Conservation (phyloP, 1,140 invertebrate species). For the Drosophila orosa region DNA sequence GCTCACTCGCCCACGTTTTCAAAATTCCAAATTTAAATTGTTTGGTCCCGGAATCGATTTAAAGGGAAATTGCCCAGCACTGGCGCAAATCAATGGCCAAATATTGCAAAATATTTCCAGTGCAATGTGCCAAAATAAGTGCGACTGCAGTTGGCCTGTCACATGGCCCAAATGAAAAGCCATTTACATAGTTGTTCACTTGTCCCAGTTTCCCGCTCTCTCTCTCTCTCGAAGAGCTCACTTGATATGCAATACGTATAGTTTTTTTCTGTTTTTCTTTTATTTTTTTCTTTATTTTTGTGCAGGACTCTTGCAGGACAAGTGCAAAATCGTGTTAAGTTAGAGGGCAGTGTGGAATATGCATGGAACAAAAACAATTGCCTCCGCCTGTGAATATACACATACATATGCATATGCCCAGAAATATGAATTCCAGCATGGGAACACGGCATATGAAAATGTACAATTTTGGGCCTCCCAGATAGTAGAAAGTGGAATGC, state of each 20-base stretch:
- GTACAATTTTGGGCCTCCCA: slow-evolving; percentile 30
- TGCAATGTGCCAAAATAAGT: slow-evolving; percentile 47
- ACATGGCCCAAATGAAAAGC: slow-evolving; percentile 62
- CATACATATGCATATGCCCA: slow-evolving; percentile 45
- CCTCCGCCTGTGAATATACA: slow-evolving; percentile 27
- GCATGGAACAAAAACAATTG: slow-evolving; percentile 34
- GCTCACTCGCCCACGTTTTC: not conserved
- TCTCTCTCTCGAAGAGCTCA: slow-evolving; percentile 29
- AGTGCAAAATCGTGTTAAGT: slow-evolving; percentile 75
- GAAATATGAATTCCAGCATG: slow-evolving; percentile 64
- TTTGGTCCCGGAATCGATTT: slow-evolving; percentile 34
- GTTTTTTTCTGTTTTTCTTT: slow-evolving; percentile 10
- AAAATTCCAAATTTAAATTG: slow-evolving; percentile 44
- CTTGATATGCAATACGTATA: slow-evolving; percentile 66
- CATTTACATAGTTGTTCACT: slow-evolving; percentile 72
- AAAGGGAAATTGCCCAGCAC: slow-evolving; percentile 19
- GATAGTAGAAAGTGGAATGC: slow-evolving; percentile 1
- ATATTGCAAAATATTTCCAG: slow-evolving; percentile 43
- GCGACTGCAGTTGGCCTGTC: slow-evolving; percentile 38
- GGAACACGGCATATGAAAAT: slow-evolving; percentile 58
- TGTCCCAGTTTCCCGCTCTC: slow-evolving; percentile 36
- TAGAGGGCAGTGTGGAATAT: slow-evolving; percentile 34
- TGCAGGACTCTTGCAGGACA: slow-evolving; percentile 47
- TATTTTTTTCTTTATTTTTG: not conserved
- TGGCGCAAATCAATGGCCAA: slow-evolving; percentile 34